Conservation (phyloP, 2,797 vertebrate genomes). For the Graptemys geographica region DNA sequence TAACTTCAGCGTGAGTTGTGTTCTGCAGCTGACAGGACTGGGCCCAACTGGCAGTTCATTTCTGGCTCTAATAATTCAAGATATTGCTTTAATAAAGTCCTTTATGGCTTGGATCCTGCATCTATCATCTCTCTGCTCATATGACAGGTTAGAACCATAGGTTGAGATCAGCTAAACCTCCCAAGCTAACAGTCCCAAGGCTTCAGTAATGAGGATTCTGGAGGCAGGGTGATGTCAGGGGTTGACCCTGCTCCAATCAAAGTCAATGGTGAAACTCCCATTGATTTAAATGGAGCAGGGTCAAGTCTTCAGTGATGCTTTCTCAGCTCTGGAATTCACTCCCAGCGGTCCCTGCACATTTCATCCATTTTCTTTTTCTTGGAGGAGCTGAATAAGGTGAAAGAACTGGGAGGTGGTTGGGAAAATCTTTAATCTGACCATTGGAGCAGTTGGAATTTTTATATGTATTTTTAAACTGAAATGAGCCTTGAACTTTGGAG, state of each 20-base stretch:
- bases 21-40: not conserved
- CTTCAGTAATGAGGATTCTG: not conserved
- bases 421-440: not conserved
- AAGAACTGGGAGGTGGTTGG: not conserved
- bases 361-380: not conserved
- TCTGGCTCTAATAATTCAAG: not conserved
- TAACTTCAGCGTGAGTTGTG: not conserved
- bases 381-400: not conserved
- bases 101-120: not conserved
- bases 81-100: not conserved
- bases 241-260: not conserved
- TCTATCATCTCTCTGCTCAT: not conserved
- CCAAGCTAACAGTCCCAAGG: not conserved
- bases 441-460: not conserved
- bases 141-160: not conserved
- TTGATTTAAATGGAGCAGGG: not conserved
- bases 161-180: not conserved
- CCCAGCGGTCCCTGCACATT: not conserved
- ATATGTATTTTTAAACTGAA: conserved; percentile 29
- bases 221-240: not conserved
- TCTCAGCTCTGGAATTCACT: not conserved
- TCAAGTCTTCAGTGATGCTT: not conserved
- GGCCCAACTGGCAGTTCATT: not conserved
- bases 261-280: not conserved
- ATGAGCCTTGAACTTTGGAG: not conserved